Evolutionary conservation across 2,797 vertebrate genomes (phyloP).

Genomic region (Uromys caudimaculatus): DNA sequence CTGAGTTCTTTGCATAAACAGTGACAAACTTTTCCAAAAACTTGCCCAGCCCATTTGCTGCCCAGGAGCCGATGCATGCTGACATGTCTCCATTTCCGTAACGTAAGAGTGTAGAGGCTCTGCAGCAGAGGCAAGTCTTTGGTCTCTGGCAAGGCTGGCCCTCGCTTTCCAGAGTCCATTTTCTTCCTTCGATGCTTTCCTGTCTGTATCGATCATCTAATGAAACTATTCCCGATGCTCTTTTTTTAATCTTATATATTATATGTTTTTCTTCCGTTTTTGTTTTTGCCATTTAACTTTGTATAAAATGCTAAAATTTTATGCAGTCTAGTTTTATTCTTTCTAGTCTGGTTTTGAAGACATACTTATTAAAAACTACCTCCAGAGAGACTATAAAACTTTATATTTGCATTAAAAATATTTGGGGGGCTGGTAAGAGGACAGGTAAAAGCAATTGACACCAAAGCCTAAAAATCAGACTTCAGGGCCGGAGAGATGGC

Average conservation of each 20-base stretch:
- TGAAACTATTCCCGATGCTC: not conserved
- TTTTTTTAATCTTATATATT: not conserved
- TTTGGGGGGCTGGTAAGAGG: not conserved
- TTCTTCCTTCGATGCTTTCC: slow-evolving; percentile 32
- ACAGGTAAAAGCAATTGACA: not conserved
- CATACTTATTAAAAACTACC: not conserved
- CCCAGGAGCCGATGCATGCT: not conserved
- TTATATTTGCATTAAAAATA: slow-evolving; percentile 28
- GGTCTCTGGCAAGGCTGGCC: slow-evolving; percentile 1
- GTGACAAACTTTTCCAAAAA: not conserved
- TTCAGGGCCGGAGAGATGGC: too few species aligned
- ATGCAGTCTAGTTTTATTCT: slow-evolving; percentile 39
- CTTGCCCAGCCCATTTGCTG: not conserved
- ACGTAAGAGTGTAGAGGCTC: not conserved
- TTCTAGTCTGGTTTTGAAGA: slow-evolving; percentile 6
- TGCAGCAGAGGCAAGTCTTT: not conserved
- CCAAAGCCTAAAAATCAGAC: not conserved
- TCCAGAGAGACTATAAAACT: not conserved
- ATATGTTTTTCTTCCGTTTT: slow-evolving; percentile 24
- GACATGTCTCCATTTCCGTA: not conserved
- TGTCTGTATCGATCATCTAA: not conserved
- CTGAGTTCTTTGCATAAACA: slow-evolving; percentile 1
- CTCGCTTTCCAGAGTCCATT: not conserved
- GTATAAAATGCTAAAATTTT: slow-evolving; percentile 5
- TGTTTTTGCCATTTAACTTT: slow-evolving; percentile 14